Evolutionary conservation across 2,888 invertebrate species (phyloP).

Genomic region (Clistopyga incitator): DNA sequence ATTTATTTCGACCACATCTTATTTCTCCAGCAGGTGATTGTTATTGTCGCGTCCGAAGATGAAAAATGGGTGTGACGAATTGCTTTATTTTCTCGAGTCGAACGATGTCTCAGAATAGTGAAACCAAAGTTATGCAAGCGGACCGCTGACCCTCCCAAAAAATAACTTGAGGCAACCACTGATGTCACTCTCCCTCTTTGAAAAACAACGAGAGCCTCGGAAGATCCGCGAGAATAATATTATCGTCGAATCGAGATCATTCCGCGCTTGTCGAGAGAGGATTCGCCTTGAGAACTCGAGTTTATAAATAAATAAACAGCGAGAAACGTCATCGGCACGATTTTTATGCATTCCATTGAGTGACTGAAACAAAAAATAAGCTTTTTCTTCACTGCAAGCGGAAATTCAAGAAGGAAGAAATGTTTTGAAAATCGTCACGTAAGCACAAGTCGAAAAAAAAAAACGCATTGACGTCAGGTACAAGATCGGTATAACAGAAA

Average conservation of each 20-base stretch:
- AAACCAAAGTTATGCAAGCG: slow-evolving; percentile 29
- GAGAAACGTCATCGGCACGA: slow-evolving; percentile 31
- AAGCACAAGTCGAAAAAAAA: neutral
- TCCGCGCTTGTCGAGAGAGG: neutral
- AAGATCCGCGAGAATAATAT: slow-evolving; percentile 33
- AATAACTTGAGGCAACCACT: slow-evolving; percentile 33
- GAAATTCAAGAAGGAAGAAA: neutral
- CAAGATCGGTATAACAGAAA: neutral
- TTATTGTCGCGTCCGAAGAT: neutral
- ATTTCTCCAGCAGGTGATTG: too few species aligned
- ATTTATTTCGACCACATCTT: too few species aligned
- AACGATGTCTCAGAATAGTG: slow-evolving; percentile 7
- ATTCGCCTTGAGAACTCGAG: slow-evolving; percentile 40
- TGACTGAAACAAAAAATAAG: neutral
- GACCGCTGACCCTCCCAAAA: slow-evolving; percentile 43
- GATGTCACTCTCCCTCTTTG: neutral
- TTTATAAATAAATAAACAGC: slow-evolving; percentile 14
- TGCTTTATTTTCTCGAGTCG: neutral
- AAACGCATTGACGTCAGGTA: slow-evolving; percentile 2
- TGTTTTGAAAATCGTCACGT: neutral
- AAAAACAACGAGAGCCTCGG: neutral
- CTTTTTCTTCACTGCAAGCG: neutral
- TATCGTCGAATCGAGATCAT: slow-evolving; percentile 35
- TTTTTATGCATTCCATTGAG: neutral
- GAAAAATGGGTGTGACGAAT: neutral